These are phyloP conservation scores for Dendrolimus punctatus DNA, from an alignment of 1,140 invertebrate genomes.

Conservation along the genomic window DNA sequence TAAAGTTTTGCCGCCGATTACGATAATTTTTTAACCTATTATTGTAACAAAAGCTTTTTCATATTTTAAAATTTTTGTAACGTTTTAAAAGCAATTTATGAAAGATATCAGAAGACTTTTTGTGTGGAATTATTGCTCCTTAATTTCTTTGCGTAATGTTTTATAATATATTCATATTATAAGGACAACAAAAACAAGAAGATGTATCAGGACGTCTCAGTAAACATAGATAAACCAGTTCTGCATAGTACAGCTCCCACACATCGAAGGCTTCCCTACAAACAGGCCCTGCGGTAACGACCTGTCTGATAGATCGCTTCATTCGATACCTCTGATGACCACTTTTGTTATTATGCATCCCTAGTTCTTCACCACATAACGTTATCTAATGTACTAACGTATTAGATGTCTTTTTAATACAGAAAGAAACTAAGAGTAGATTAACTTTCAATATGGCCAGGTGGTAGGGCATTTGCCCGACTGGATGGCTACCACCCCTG, in stretches of 20 bases:
- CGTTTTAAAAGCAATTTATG: no score
- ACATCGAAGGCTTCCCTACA: conserved; percentile 52
- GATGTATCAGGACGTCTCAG: conserved; percentile 18
- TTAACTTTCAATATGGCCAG: no score
- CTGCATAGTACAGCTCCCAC: conserved; percentile 44
- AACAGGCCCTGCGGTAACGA: conserved; percentile 40
- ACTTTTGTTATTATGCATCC: conserved; percentile 26
- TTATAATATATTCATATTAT: conserved; percentile 1
- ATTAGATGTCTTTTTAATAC: no score
- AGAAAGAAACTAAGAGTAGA: no score
- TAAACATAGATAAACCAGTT: conserved; percentile 55
- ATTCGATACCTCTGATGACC: conserved; percentile 48
- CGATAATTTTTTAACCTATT: conserved; percentile 12
- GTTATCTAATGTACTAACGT: no score
- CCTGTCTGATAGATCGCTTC: conserved; percentile 51
- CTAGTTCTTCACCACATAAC: conserved; percentile 17
- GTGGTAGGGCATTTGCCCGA: no score
- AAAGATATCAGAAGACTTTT: no score
- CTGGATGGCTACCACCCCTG: no score
- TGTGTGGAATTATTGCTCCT: no score
- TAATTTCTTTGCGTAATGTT: no score
- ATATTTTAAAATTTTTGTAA: no score
- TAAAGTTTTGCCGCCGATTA: conserved; percentile 32
- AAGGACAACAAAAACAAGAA: conserved; percentile 39
- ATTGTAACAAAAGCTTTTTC: no score